Conservation (phyloP, 2,797 vertebrate species). For the Paratrypauchen microcephalus region DNA sequence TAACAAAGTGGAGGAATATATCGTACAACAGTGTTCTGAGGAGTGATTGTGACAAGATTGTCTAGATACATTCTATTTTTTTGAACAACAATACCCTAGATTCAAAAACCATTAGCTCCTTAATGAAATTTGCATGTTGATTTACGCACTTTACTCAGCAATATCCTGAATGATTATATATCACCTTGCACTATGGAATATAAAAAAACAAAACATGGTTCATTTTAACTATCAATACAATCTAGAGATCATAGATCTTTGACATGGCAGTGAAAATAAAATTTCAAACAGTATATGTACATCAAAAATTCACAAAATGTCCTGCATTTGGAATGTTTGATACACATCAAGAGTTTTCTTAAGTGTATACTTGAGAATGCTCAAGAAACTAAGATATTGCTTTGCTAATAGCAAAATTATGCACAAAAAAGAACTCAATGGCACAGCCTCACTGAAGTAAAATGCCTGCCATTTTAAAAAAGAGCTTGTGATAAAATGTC, state of each 20-base stretch:
- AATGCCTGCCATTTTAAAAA: too few relatives aligned
- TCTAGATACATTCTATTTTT: conserved; percentile 78
- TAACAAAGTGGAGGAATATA: conserved; percentile 49
- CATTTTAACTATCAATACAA: conserved; percentile 65
- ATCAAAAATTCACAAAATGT: conserved; percentile 81
- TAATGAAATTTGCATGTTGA: conserved; percentile 72
- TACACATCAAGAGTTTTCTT: conserved; percentile 71
- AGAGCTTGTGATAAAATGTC: neutral
- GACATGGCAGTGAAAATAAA: conserved; percentile 77
- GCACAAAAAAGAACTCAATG: conserved; percentile 21
- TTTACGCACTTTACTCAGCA: conserved; percentile 61
- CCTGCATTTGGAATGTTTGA: conserved; percentile 79
- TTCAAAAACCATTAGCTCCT: conserved; percentile 75
- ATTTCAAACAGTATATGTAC: conserved; percentile 62
- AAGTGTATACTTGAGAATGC: conserved; percentile 65
- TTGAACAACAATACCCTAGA: conserved; percentile 65
- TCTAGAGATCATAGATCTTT: conserved; percentile 75
- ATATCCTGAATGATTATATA: conserved; percentile 42
- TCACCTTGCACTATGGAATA: conserved; percentile 60
- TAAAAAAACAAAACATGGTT: conserved; percentile 56
- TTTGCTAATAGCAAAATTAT: conserved; percentile 60
- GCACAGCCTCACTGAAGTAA: neutral
- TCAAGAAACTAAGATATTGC: conserved; percentile 72
- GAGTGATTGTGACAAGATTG: conserved; percentile 78
- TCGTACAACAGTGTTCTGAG: conserved; percentile 55